Evolutionary conservation across 2,888 invertebrate genomes (phyloP), one percentile per base, ranked within the genome.

Genomic region (Rhagonycha lutea): DNA sequence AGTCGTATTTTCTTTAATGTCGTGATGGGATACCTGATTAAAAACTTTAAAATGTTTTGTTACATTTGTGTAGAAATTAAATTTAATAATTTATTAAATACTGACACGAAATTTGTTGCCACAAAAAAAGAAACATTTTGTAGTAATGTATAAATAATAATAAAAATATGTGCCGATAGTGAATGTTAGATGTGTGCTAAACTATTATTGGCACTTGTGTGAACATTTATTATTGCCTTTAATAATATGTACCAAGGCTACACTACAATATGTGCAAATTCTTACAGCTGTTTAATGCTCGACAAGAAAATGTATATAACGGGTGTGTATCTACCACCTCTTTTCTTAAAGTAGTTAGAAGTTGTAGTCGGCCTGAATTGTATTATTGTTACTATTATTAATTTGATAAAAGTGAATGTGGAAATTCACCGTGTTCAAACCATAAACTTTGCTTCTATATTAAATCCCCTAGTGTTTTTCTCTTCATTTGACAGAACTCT

Each of bases 281-380:
- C 75, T 72, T 72, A 60, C 74, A 68, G 60, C 75, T 72, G 76
- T 71, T 72, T 71, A 65, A 32, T 26, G 61, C 69, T 71, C 68
- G 68, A 69, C 61, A 18, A 70, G 18, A 60, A 24, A 14, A 69
- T 68, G 68, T 68, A 60, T 67, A 62, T 26, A 74, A 69, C 73
- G 61, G 75, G 74, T 76, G 72, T 76, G 18, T 18, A 18, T 18
- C 18, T 18, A 76, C 28, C 75, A 75, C 67, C 75, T 75, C 73
- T 68, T 73, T 47, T 47, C 47, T n/a, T 78, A 76, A 79, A 79
- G 82, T 79, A 79, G 79, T 81, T 84, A 83, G 84, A 79, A 80
- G 81, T 77, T 81, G 80, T 83, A 83, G 83, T 76, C 80, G 77
- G 80, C 79, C 79, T 81, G 78, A 77, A 79, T 73, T 72, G 72